Evolutionary conservation across 2,888 invertebrate genomes (phyloP).

Genomic region (Lasioglossum lativentre): DNA sequence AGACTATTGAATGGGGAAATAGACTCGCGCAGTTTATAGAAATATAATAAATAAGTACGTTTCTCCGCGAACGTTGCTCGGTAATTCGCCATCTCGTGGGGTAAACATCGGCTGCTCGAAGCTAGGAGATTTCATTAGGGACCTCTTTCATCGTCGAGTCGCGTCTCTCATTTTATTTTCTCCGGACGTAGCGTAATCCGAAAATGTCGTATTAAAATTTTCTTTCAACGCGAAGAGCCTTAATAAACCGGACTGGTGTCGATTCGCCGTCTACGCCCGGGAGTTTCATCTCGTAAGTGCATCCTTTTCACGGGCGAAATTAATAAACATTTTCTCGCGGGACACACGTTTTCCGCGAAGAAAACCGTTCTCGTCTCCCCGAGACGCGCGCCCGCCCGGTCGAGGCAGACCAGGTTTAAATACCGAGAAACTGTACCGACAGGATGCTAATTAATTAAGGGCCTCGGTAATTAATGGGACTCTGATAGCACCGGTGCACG

Average conservation of each 20-base stretch:
- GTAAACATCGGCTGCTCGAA: conserved; percentile 4
- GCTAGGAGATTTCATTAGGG: neutral
- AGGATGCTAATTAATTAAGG: conserved; percentile 50
- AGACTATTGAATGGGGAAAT: too few relatives aligned
- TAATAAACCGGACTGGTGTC: conserved; percentile 13
- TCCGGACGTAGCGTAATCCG: neutral
- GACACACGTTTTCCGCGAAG: neutral
- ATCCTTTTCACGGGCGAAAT: conserved; percentile 25
- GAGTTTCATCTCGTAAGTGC: conserved; percentile 45
- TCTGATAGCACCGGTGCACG: conserved; percentile 1
- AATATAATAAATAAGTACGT: neutral
- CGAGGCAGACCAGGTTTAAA: neutral
- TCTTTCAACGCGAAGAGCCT: conserved; percentile 12
- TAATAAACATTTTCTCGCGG: conserved; percentile 39
- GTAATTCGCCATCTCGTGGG: conserved; percentile 16
- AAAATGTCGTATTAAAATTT: conserved; percentile 28
- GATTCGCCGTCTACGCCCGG: neutral
- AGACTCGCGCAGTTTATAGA: neutral
- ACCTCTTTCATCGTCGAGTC: neutral
- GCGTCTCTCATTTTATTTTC: neutral
- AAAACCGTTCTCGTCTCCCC: conserved; percentile 8
- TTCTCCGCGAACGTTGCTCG: neutral
- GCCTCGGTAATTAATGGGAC: conserved; percentile 32
- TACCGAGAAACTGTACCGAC: neutral
- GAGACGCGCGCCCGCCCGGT: conserved; percentile 1